These are phyloP conservation scores for Melanotaenia trifasciata DNA, from an alignment of 2,797 vertebrate species.

Conservation along the genomic window DNA sequence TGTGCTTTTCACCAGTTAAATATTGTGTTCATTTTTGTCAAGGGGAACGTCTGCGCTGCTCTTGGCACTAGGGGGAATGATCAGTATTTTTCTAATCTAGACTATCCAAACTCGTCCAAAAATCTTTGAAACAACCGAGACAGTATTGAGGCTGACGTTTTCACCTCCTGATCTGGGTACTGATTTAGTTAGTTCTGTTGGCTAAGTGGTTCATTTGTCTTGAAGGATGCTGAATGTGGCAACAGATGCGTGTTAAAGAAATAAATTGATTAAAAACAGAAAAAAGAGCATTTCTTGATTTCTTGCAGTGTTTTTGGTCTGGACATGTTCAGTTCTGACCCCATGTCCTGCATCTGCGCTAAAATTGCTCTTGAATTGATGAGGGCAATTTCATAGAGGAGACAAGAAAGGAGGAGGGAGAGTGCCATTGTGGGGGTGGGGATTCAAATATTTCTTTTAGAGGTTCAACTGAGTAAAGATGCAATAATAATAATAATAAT, in stretches of 20 bases:
- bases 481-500: conserved; percentile 1
- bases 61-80: not conserved
- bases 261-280: not conserved
- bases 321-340: conserved; percentile 80
- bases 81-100: not conserved
- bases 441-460: conserved; percentile 18
- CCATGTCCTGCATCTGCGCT: conserved; percentile 80
- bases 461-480: not conserved
- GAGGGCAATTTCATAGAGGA: conserved; percentile 85
- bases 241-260: not conserved
- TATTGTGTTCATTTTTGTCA: not conserved
- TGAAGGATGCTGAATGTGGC: not conserved
- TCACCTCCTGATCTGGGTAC: not conserved
- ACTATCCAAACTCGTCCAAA: not conserved
- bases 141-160: not conserved
- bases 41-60: not conserved
- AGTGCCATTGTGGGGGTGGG: conserved; percentile 63
- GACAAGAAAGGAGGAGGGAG: conserved; percentile 25
- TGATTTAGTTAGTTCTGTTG: not conserved
- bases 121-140: not conserved
- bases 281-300: not conserved
- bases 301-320: conserved; percentile 61
- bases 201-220: not conserved
- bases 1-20: not conserved
- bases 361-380: conserved; percentile 88